Base-by-base conservation (phyloP, 1,140 invertebrate genomes). In the Cecropterus lyciades region DNA sequence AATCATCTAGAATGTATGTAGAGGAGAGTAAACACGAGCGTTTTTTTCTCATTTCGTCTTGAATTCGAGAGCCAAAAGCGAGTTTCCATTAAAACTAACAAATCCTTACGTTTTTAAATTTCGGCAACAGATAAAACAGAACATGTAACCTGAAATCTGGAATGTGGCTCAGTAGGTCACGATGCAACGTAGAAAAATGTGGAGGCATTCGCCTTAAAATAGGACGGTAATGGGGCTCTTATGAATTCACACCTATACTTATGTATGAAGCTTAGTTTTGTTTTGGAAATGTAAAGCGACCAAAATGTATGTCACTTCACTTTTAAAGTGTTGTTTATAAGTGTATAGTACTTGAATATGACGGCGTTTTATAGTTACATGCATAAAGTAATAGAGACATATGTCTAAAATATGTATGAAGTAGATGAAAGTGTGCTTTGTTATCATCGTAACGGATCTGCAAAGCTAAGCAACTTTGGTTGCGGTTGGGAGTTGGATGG, bases 141-240 rank as follows among this genome's bases (percentile, higher is more conserved):
- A 52, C 49, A 27, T 33, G 14, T 7, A 15, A 33, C 13, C 14
- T 15, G 7, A 15, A 33, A 52, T 3, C n/a, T 52, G 13, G 27
- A 52, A 52, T 52, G 14, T 52, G 13, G 49, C 49, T 52, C 49
- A 52, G 27, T 52, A 52, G 49, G 49, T 52, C 49, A 52, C 49
- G 49, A 33, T 15, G 49, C 15, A 52, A 15, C 20, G n/a, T n/a
- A n/a, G 24, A 40, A 40, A 33, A 27, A 52, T 33, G 49, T 52
- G 33, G 48, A 51, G 24, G 27, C 49, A 52, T 52, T 52, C 27
- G 49, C 49, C 49, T 17, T 27, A 52, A 52, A 52, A 52, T 52
- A 52, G 49, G 49, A 9, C 49, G 2, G n/a, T 52, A 52, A 52
- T 52, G 49, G 24, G 49, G n/a, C 49, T 33, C 49, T 52, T 30